These are phyloP conservation scores for Tipula lateralis DNA, from an alignment of 2,888 invertebrate genomes.

Conservation along the genomic window DNA sequence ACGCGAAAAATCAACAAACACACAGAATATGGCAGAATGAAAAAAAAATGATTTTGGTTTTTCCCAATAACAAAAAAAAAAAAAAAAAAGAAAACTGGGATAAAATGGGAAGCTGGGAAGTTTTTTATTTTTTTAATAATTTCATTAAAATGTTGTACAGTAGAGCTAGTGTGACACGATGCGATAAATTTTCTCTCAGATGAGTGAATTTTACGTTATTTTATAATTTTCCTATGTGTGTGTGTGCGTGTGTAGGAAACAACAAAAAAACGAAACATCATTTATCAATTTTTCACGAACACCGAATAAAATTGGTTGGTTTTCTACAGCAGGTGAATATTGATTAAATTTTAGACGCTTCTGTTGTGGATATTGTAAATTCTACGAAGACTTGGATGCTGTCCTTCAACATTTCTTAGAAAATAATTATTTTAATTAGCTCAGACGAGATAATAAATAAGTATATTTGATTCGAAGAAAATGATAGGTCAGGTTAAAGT, in stretches of 20 bases:
- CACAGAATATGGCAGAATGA: background rate
- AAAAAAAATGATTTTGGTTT: background rate
- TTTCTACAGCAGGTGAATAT: background rate
- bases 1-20: conserved; percentile 28
- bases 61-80: background rate
- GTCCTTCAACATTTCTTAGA: too few relatives aligned
- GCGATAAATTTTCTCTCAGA: conserved; percentile 25
- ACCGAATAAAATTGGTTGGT: background rate
- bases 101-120: background rate
- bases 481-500: too few relatives aligned
- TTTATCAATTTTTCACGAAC: background rate
- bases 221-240: background rate
- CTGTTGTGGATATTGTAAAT: too few relatives aligned
- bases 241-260: background rate
- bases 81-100: background rate
- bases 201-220: background rate
- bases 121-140: background rate
- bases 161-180: conserved; percentile 25
- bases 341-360: background rate
- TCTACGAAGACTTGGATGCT: too few relatives aligned
- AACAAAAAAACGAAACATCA: background rate
- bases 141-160: background rate
- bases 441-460: too few relatives aligned
- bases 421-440: too few relatives aligned
- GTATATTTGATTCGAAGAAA: too few relatives aligned